Conservation (phyloP, 2,888 invertebrate species). For the Ophion costatus region DNA sequence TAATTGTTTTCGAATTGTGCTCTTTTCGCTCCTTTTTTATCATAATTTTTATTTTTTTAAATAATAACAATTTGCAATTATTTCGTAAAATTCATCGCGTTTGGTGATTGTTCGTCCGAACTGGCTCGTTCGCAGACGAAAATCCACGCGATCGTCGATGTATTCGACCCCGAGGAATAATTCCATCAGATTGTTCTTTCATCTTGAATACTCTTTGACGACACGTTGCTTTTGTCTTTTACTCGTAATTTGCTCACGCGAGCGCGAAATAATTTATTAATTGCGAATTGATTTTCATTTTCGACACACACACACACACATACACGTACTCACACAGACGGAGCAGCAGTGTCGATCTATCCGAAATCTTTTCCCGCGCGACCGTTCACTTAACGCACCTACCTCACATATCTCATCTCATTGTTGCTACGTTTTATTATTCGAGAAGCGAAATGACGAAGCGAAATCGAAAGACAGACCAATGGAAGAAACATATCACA, state of each 20-base stretch:
- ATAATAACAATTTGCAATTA: not conserved
- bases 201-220: slow-evolving; percentile 2
- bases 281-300: not conserved
- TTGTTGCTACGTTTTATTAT: slow-evolving; percentile 49
- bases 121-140: not conserved
- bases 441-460: slow-evolving; percentile 15
- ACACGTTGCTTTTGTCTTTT: not conserved
- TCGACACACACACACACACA: not conserved
- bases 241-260: not conserved
- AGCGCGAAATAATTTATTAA: not conserved
- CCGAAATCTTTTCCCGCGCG: slow-evolving; percentile 27
- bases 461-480: not conserved
- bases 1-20: not conserved
- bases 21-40: not conserved
- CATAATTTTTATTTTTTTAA: not conserved
- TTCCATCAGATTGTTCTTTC: slow-evolving; percentile 23
- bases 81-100: not conserved
- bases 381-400: slow-evolving; percentile 66
- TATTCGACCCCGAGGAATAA: not conserved
- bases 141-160: not conserved
- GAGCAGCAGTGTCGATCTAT: slow-evolving; percentile 4
- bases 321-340: not conserved
- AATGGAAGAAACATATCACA: too few relatives aligned
- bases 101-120: not conserved
- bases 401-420: slow-evolving; percentile 63